These are phyloP conservation scores for Pollenia amentaria DNA, from an alignment of 2,888 invertebrate genomes.

Conservation along the genomic window DNA sequence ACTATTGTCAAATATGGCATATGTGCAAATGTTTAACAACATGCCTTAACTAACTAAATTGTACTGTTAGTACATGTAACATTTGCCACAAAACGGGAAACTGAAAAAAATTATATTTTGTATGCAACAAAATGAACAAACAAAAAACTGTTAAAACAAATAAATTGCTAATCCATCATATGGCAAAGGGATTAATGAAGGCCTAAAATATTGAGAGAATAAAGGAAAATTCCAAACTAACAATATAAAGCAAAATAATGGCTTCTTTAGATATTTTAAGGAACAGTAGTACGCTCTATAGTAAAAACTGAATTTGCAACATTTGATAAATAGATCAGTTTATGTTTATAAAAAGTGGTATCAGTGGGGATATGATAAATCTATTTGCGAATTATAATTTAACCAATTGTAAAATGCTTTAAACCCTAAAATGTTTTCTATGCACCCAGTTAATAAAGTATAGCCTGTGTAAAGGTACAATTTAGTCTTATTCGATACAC, in stretches of 20 bases:
- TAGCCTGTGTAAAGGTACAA: too few relatives aligned
- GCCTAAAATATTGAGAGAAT: constrained; percentile 56
- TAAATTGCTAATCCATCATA: constrained; percentile 71
- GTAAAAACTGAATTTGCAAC: too few relatives aligned
- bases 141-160: constrained; percentile 64
- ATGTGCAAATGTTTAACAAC: constrained; percentile 53
- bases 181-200: constrained; percentile 72
- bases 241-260: background rate
- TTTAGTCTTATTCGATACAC: too few relatives aligned
- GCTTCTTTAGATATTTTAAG: background rate
- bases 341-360: too few relatives aligned
- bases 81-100: constrained; percentile 53
- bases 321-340: too few relatives aligned
- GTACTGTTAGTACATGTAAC: constrained; percentile 19
- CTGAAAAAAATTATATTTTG: constrained; percentile 21
- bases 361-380: too few relatives aligned
- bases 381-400: too few relatives aligned
- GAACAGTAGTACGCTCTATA: constrained; percentile 16
- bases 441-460: too few relatives aligned
- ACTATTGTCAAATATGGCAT: constrained; percentile 71
- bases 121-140: constrained; percentile 39
- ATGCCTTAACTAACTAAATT: constrained; percentile 30
- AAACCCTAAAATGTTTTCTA: too few relatives aligned
- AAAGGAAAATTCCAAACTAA: background rate
- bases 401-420: too few relatives aligned